Conservation (phyloP, 1,140 invertebrate genomes). For the Drosophila bocqueti region DNA sequence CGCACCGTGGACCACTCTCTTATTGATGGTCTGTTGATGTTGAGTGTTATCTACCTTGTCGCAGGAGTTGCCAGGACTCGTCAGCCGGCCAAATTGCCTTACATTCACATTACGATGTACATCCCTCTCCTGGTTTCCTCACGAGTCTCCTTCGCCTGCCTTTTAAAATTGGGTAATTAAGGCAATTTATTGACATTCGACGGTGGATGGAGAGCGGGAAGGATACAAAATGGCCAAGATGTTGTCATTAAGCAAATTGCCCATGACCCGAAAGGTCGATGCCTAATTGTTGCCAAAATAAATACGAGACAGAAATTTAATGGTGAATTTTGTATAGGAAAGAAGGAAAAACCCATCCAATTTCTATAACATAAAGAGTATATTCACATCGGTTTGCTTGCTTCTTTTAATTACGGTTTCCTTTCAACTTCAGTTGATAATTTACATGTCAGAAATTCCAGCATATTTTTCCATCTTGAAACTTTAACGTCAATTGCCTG, state of each 20-base stretch:
- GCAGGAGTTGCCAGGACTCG: slow-evolving; percentile 47
- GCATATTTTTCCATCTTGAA: slow-evolving; percentile 14
- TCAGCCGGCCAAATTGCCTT: slow-evolving; percentile 65
- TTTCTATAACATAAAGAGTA: background rate
- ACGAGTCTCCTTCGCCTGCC: slow-evolving; percentile 8
- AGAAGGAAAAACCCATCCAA: background rate
- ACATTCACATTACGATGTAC: slow-evolving; percentile 70
- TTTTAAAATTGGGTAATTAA: slow-evolving; percentile 83
- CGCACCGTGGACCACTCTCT: slow-evolving; percentile 26
- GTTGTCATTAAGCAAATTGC: slow-evolving; percentile 70
- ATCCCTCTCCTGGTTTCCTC: slow-evolving; percentile 6
- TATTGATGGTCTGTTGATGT: slow-evolving; percentile 80
- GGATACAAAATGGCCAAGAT: slow-evolving; percentile 52
- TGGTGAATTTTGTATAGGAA: too few relatives aligned
- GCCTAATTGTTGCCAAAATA: slow-evolving; percentile 43
- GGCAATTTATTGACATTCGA: slow-evolving; percentile 70
- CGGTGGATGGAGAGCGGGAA: slow-evolving; percentile 26
- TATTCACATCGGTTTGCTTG: background rate
- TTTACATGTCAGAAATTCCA: background rate
- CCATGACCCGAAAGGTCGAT: slow-evolving; percentile 19
- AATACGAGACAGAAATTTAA: slow-evolving; percentile 16
- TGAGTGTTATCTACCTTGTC: slow-evolving; percentile 80
- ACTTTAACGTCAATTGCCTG: slow-evolving; percentile 35
- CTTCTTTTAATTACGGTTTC: background rate
- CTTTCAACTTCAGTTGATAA: background rate